These are phyloP conservation scores for Oreochromis grahami DNA, from an alignment of 2,797 vertebrate genomes.

Conservation along the genomic window DNA sequence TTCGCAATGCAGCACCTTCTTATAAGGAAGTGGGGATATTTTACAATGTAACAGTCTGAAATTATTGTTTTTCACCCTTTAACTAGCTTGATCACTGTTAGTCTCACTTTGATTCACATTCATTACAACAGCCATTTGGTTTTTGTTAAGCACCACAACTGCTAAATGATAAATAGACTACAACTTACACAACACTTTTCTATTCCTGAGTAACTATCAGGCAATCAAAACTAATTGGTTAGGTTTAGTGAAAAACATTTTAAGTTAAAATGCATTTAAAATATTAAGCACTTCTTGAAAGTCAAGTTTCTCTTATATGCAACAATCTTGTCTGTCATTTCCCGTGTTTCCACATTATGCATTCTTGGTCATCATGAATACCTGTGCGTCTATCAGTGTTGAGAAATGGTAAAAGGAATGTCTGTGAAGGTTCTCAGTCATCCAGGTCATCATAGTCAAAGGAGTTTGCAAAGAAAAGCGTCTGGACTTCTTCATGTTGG, in stretches of 20 bases:
- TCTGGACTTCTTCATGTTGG: no score
- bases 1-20: neutral
- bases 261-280: neutral
- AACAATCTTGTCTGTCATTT: neutral
- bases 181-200: neutral
- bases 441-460: no score
- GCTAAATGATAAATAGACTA: neutral
- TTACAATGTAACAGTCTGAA: neutral
- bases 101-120: neutral
- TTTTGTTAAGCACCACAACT: neutral
- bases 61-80: neutral
- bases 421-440: no score
- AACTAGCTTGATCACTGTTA: neutral
- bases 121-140: neutral
- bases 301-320: neutral
- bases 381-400: neutral
- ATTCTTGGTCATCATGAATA: neutral
- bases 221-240: neutral
- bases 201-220: neutral
- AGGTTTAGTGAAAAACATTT: neutral
- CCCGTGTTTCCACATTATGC: neutral
- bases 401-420: no score
- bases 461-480: no score
- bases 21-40: neutral
- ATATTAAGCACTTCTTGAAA: neutral